These are phyloP conservation scores for Cephus pulcher DNA, from an alignment of 2,888 invertebrate genomes.

Conservation along the genomic window DNA sequence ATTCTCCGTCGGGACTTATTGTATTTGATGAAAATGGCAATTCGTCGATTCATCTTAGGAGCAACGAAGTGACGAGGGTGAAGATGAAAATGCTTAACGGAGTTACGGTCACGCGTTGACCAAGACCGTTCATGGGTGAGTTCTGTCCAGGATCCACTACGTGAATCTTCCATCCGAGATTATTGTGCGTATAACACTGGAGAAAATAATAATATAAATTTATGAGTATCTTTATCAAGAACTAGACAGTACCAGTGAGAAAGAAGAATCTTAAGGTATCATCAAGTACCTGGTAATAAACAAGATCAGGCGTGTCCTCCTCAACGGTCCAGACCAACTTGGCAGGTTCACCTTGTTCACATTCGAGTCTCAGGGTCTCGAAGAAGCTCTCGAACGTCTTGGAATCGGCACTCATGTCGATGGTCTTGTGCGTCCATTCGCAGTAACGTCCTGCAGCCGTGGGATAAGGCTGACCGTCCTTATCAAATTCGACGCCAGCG, in stretches of 20 bases:
- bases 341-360: conserved; percentile 81
- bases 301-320: conserved; percentile 82
- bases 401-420: conserved; percentile 78
- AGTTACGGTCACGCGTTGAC: conserved; percentile 23
- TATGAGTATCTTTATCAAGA: not conserved
- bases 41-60: conserved; percentile 34
- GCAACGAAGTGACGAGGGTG: not conserved
- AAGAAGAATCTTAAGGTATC: not conserved
- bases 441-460: conserved; percentile 88
- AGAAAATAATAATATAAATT: conserved; percentile 37
- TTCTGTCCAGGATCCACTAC: conserved; percentile 79
- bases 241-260: not conserved
- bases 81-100: conserved; percentile 28
- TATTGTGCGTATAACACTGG: conserved; percentile 93
- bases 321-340: conserved; percentile 88
- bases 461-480: conserved; percentile 82
- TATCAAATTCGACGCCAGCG: conserved; percentile 84
- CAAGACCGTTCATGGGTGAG: conserved; percentile 56
- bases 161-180: conserved; percentile 93
- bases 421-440: conserved; percentile 85
- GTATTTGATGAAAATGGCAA: conserved; percentile 6
- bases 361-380: conserved; percentile 80
- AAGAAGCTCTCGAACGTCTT: conserved; percentile 84
- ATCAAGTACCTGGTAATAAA: conserved; percentile 87
- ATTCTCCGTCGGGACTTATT: not conserved